Conservation (phyloP, 2,888 invertebrate genomes). For the Xylota segnis region DNA sequence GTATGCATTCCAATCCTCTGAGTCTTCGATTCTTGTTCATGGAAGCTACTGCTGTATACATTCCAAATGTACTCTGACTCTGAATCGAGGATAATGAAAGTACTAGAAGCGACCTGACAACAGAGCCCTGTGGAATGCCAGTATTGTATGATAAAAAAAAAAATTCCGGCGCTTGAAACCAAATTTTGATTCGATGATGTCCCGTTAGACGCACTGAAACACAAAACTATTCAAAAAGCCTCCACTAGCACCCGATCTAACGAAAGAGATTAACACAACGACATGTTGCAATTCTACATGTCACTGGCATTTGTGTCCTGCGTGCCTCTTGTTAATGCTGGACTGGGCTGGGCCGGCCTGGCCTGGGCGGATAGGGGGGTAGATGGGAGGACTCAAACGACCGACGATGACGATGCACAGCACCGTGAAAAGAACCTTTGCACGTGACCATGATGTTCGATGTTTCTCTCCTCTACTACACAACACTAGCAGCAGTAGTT, state of each 20-base stretch:
- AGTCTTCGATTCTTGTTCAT: too few species aligned
- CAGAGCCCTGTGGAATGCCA: too few species aligned
- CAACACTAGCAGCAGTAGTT: neutral
- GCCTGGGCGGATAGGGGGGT: too few species aligned
- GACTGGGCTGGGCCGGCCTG: too few species aligned
- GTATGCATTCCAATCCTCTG: too few species aligned
- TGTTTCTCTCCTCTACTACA: neutral
- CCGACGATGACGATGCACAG: neutral
- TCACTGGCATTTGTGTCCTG: slow-evolving; percentile 23
- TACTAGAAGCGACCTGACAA: too few species aligned
- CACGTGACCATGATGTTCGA: slow-evolving; percentile 55
- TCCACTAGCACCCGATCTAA: slow-evolving; percentile 26
- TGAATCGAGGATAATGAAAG: too few species aligned
- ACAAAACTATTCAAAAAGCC: slow-evolving; percentile 26
- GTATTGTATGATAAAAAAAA: too few species aligned
- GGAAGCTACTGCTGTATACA: too few species aligned
- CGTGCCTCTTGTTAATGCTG: neutral
- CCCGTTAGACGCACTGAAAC: slow-evolving; percentile 21
- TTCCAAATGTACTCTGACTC: too few species aligned
- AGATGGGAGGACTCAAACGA: neutral
- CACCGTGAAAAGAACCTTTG: slow-evolving; percentile 22
- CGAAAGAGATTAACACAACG: neutral
- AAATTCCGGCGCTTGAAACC: too few species aligned
- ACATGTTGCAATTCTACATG: slow-evolving; percentile 17
- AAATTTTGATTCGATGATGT: slow-evolving; percentile 2